Evolutionary conservation across 30 jellyfish, hydroid and myxozoan genomes (phyloP).

Genomic region (Catostylus mosaicus): DNA sequence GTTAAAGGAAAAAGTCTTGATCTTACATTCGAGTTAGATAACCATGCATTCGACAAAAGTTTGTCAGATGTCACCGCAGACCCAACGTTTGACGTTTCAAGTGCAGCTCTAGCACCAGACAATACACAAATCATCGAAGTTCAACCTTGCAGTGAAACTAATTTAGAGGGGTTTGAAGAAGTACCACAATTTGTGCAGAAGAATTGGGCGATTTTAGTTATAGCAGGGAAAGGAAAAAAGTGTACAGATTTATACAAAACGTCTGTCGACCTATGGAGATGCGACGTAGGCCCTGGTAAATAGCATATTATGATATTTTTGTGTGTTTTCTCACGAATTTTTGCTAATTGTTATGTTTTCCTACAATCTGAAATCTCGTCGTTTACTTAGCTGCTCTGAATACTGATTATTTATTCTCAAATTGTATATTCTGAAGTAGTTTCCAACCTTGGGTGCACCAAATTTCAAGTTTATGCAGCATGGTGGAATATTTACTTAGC

Average conservation of each 20-base stretch:
- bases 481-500: too few relatives aligned
- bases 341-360: too few relatives aligned
- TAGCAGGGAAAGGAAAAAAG: constrained; percentile 63
- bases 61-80: constrained; percentile 35
- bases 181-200: not conserved
- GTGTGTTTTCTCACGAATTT: too few relatives aligned
- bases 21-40: constrained; percentile 33
- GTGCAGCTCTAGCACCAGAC: not conserved
- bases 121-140: constrained; percentile 4
- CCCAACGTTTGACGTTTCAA: not conserved
- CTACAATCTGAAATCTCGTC: too few relatives aligned
- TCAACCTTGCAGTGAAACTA: constrained; percentile 11
- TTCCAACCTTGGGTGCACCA: too few relatives aligned
- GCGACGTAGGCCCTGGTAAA: constrained; percentile 68
- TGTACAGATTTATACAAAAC: constrained; percentile 62
- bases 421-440: too few relatives aligned
- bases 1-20: constrained; percentile 56
- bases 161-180: not conserved
- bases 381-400: too few relatives aligned
- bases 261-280: constrained; percentile 65
- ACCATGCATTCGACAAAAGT: constrained; percentile 48
- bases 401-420: too few relatives aligned
- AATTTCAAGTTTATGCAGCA: too few relatives aligned
- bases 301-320: not conserved
- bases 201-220: constrained; percentile 53